Conservation (phyloP, 2,888 invertebrate genomes). For the Taenaris catops region DNA sequence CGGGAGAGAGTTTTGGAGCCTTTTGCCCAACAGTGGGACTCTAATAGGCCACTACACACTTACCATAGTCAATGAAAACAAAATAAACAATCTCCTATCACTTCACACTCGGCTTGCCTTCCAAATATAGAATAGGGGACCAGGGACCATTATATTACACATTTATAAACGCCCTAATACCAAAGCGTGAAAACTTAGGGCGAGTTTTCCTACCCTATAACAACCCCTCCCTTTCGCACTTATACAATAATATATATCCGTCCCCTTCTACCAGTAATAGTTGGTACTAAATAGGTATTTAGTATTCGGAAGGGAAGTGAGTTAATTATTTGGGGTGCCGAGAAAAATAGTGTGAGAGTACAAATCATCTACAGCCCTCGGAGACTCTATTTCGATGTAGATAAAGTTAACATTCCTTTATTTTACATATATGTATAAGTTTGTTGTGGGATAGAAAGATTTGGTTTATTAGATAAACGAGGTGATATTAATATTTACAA, state of each 20-base stretch:
- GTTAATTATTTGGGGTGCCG: conserved; percentile 72
- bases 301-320: conserved; percentile 74
- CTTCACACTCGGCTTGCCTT: conserved; percentile 54
- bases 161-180: conserved; percentile 47
- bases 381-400: conserved; percentile 13
- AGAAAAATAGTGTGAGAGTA: conserved; percentile 47
- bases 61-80: conserved; percentile 12
- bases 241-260: conserved; percentile 15
- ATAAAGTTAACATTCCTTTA: conserved; percentile 32
- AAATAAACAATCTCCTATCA: conserved; percentile 57
- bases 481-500: conserved; percentile 19
- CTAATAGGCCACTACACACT: no score
- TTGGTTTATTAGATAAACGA: conserved; percentile 18
- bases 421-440: background rate
- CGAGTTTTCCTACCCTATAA: conserved; percentile 42
- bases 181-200: conserved; percentile 54
- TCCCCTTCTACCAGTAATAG: conserved; percentile 46
- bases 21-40: no score
- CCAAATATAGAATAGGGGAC: conserved; percentile 45
- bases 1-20: no score
- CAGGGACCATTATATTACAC: conserved; percentile 33
- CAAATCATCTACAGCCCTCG: conserved; percentile 11
- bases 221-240: conserved; percentile 38
- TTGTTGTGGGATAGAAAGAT: conserved; percentile 10
- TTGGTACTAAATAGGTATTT: conserved; percentile 75